Evolutionary conservation across 2,113 vertebrate species (phyloP), one percentile per base, ranked within the genome.

Genomic region (Spermophilus dauricus): DNA sequence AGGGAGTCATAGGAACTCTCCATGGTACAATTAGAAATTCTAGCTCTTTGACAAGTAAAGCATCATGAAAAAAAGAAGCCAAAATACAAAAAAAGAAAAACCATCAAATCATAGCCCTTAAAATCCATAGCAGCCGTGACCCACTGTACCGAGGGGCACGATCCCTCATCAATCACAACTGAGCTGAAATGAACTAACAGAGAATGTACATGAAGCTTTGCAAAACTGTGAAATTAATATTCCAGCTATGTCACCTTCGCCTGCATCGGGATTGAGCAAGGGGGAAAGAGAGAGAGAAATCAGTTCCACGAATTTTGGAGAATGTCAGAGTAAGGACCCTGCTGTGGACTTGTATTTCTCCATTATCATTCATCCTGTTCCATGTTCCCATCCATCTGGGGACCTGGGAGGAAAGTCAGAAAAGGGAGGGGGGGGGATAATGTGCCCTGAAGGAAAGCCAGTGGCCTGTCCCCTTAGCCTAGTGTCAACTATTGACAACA

Each of bases 161-260:
- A 22, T 58, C 7, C 56, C 56, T 58, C 22, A 22, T 24, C 20
- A 58, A 22, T 8, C 56, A 58, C 86, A 89, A 94, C 61, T 56
- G 95, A 98, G 97, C 96, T 97, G 97, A 98, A 96, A 75, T 93
- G 98, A 98, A 97, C 98, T 78, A 95, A 97, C 96, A 96, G 92
- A 98, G 90, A 92, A 96, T 90, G 95, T 98, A 53, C 93, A 83
- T 98, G 98, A 98, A 98, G 98, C 97, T 98, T 98, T 99, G 98
- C 98, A 98, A 99, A 98, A 99, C 1, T 98, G 97, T 99, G 98
- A 99, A 98, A 99, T 99, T 99, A 98, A 99, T 99, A 97, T 99
- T 99, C 65, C 99, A 99, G 99, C 99, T 98, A 99, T 99, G 98
- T 99, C 99, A 98, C 99, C 99, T 99, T 99, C 99, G 96, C 98